Percentiles rank a stretch among this genome's conserved stretches.
These are phyloP conservation scores for Tipula unca DNA, from an alignment of 2,888 invertebrate genomes.

Conservation along the genomic window DNA sequence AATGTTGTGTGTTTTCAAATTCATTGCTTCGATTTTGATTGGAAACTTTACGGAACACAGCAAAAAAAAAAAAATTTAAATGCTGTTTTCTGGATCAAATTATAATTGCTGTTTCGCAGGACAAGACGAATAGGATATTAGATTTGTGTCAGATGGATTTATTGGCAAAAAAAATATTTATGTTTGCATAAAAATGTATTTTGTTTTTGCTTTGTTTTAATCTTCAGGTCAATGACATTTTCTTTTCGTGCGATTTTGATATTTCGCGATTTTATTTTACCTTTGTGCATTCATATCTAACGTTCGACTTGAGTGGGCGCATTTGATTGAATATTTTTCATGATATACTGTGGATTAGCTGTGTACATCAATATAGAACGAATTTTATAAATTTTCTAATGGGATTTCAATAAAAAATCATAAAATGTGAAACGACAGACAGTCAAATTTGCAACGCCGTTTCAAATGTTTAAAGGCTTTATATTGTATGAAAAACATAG, in stretches of 20 bases:
- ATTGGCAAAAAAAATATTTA: not conserved
- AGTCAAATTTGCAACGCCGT: too few species aligned
- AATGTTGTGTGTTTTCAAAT: constrained; percentile 1
- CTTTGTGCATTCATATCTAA: not conserved
- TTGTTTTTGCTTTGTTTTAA: not conserved
- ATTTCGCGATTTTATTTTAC: not conserved
- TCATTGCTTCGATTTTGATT: constrained; percentile 8
- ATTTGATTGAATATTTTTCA: not conserved
- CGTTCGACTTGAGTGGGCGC: not conserved
- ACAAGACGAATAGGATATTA: not conserved
- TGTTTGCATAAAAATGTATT: not conserved
- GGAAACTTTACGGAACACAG: not conserved
- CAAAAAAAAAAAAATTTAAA: not conserved
- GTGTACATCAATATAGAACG: too few species aligned
- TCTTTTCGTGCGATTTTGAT: not conserved
- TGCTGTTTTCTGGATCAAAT: constrained; percentile 8
- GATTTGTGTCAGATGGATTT: not conserved
- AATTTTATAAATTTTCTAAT: too few species aligned
- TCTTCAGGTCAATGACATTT: not conserved
- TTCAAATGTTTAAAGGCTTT: too few species aligned
- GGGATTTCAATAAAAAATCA: too few species aligned
- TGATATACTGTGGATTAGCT: not conserved
- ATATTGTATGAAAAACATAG: too few species aligned
- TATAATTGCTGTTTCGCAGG: not conserved
- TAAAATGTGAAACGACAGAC: too few species aligned